Conservation (phyloP, 2,797 vertebrate species). For the Scyliorhinus canicula region DNA sequence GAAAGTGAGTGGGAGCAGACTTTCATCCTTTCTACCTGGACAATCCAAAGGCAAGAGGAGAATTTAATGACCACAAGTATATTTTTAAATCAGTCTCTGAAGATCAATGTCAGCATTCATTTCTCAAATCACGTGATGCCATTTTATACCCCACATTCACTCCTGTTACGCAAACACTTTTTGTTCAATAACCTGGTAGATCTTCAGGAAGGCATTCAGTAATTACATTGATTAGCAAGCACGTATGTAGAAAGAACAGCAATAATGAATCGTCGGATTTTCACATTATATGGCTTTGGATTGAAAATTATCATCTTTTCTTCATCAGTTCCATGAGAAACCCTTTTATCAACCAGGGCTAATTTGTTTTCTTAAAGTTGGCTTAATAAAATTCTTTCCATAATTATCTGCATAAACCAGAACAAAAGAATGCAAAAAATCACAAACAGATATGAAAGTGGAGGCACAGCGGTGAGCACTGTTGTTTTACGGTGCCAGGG, state of each 20-base stretch:
- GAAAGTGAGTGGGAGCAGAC: not conserved
- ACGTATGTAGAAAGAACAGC: not conserved
- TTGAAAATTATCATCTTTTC: not conserved
- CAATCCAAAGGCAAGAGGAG: not conserved
- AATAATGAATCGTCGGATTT: not conserved
- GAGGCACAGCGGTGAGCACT: too few relatives aligned
- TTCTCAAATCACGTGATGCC: not conserved
- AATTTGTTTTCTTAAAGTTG: too few relatives aligned
- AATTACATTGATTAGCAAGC: not conserved
- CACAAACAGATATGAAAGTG: too few relatives aligned
- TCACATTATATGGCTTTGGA: not conserved
- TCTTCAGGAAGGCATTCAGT: not conserved
- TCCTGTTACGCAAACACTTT: not conserved
- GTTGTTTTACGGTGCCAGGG: too few relatives aligned
- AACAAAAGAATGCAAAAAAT: too few relatives aligned
- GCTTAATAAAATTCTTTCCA: too few relatives aligned
- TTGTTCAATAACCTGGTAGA: not conserved
- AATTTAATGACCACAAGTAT: not conserved
- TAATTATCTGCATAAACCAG: too few relatives aligned
- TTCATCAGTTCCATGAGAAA: not conserved
- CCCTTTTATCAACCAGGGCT: not conserved
- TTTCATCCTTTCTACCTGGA: not conserved
- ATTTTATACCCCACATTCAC: not conserved
- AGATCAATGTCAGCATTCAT: not conserved
- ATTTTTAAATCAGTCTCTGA: not conserved